Base-by-base conservation (phyloP, 2,797 vertebrate species). In the Xiphophorus birchmanni region DNA sequence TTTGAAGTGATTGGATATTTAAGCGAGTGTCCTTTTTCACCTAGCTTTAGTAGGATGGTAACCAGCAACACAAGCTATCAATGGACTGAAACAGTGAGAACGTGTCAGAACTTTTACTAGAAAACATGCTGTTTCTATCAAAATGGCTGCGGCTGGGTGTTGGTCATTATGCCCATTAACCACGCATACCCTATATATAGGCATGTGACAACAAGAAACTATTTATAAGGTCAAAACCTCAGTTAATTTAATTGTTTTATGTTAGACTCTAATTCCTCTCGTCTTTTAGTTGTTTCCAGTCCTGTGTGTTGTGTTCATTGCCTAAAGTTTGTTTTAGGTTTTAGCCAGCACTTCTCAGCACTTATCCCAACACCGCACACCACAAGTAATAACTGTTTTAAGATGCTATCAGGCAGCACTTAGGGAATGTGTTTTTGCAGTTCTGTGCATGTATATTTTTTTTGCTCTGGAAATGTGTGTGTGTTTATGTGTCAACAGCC, bases 401-500 rank as follows among this genome's bases (percentile, higher is more conserved):
- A 93, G 92, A 92, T 89, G 82, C 86, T 90, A 89, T 92, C 84
- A 81, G 81, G 80, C 71, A 73, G 80, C 85, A 88, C 83, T 89
- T 89, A 89, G 76, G 50, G 72, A 8, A n/a, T 72, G 77, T 79
- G 79, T 85, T 85, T 82, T 85, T 84, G 81, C 76, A 71, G 76
- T 37, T 35, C 29, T 79, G 75, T 72, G 81, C 32, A 60, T 84
- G 74, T 80, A 80, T 86, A 84, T 78, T 42, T 75, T 84, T 76
- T 81, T 52, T 77, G 65, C 77, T 47, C 32, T 82, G 58, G 73
- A 81, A 81, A 60, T 85, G 86, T 87, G 80, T 83, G 82, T 81
- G 90, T 89, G 85, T 92, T 90, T 92, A 87, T 91, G 91, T 91
- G 89, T 91, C 90, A 92, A 91, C 90, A 92, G 88, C 86, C 73